Evolutionary conservation across 2,888 invertebrate genomes (phyloP).

Genomic region (Drosophila antonietae): DNA sequence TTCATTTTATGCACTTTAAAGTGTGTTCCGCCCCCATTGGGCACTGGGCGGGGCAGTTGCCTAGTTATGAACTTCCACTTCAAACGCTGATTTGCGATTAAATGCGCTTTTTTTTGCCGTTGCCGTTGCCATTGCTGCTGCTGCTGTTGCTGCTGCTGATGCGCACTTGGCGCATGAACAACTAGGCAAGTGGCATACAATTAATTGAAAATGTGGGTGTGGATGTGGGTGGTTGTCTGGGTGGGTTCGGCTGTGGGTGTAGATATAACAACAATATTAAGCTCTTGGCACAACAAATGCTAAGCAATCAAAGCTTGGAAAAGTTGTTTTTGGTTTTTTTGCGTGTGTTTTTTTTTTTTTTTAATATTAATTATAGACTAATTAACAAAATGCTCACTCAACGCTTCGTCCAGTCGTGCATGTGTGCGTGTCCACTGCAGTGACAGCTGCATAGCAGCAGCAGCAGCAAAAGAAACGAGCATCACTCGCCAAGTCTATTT

Average conservation of each 20-base stretch:
- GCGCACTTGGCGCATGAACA: slow-evolving; percentile 39
- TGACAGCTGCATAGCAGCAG: slow-evolving; percentile 41
- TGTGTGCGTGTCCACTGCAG: slow-evolving; percentile 54
- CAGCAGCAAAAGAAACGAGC: not conserved
- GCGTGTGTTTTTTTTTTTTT: slow-evolving; percentile 18
- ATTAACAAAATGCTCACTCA: slow-evolving; percentile 71
- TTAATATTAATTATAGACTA: slow-evolving; percentile 71
- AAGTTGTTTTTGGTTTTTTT: slow-evolving; percentile 22
- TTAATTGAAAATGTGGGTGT: slow-evolving; percentile 61
- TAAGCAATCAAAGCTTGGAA: slow-evolving; percentile 51
- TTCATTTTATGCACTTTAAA: slow-evolving; percentile 8
- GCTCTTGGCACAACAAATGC: slow-evolving; percentile 42
- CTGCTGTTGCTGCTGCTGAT: slow-evolving; percentile 29
- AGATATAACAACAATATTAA: slow-evolving; percentile 53
- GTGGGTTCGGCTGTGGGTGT: not conserved
- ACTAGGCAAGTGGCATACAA: slow-evolving; percentile 52
- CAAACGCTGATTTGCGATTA: slow-evolving; percentile 23
- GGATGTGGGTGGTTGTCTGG: not conserved
- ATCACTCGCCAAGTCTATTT: slow-evolving; percentile 62
- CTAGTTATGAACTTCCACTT: slow-evolving; percentile 23
- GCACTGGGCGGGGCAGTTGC: slow-evolving; percentile 18
- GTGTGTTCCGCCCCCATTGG: not conserved
- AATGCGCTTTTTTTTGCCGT: slow-evolving; percentile 21
- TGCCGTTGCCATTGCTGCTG: slow-evolving; percentile 2
- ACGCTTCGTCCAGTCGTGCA: slow-evolving; percentile 60